Evolutionary conservation across 2,113 vertebrate species (phyloP).

Genomic region (Ictalurus furcatus): DNA sequence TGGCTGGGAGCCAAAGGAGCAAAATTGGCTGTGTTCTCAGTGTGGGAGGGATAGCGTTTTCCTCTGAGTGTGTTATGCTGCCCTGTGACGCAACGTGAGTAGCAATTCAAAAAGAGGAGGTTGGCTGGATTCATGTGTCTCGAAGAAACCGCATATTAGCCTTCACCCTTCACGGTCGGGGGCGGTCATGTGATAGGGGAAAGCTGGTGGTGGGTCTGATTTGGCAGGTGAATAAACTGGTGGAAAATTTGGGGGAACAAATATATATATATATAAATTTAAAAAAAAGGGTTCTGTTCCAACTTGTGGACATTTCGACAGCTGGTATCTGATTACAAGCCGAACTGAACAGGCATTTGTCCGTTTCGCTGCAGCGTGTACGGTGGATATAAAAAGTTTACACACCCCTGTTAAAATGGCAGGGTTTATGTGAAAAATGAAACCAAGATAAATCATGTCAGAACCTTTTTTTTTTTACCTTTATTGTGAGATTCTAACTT

Average conservation of each 20-base stretch:
- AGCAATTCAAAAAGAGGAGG: not conserved
- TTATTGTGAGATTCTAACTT: no score
- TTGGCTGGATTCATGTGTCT: not conserved
- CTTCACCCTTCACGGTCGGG: not conserved
- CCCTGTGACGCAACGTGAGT: not conserved
- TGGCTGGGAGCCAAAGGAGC: not conserved
- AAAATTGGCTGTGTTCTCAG: slow-evolving; percentile 5
- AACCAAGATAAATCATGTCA: no score
- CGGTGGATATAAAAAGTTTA: no score
- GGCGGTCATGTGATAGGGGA: not conserved
- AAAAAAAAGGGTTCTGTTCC: not conserved
- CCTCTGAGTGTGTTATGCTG: slow-evolving; percentile 8
- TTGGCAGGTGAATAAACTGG: not conserved
- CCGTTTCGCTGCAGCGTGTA: not conserved
- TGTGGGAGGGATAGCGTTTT: not conserved
- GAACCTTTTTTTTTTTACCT: no score
- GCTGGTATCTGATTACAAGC: not conserved
- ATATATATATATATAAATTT: not conserved
- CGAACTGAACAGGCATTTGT: not conserved
- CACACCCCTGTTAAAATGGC: no score
- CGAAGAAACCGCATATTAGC: not conserved
- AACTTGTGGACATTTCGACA: not conserved
- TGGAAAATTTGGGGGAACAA: not conserved
- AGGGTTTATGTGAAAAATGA: no score
- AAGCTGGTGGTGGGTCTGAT: not conserved